Percentiles rank a stretch among this genome's conserved stretches.
phyloP scores from a whole-genome alignment of 2,113 vertebrate genomes.

The Nannospalax galili region DNA sequence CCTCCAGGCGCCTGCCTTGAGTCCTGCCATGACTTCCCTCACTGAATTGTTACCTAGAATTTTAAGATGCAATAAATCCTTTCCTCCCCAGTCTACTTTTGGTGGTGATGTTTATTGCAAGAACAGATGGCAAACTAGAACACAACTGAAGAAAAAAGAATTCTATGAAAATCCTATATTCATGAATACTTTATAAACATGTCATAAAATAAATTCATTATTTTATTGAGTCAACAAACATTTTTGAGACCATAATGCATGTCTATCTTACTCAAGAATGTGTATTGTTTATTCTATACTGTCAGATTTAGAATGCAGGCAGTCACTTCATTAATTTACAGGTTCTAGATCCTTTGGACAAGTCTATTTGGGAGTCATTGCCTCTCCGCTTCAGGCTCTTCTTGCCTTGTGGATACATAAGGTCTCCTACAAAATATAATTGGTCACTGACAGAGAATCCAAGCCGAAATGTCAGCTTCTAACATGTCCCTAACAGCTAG shows the following conservation, averaged over 20 bases:
- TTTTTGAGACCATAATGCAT: constrained; percentile 10
- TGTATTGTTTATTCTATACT: background rate
- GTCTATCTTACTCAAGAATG: background rate
- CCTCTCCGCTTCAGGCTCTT: background rate
- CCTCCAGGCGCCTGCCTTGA: no score
- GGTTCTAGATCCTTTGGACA: background rate
- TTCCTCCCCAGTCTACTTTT: no score
- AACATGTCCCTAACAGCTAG: constrained; percentile 38
- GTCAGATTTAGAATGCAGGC: constrained; percentile 2
- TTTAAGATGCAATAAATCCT: no score
- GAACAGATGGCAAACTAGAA: no score
- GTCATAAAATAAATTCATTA: constrained; percentile 12
- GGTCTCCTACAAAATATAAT: constrained; percentile 20
- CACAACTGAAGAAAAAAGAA: constrained; percentile 12
- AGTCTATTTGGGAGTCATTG: background rate
- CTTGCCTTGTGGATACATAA: background rate
- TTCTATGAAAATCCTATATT: background rate
- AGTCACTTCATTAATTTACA: background rate
- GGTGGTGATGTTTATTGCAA: no score
- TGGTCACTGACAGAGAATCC: background rate
- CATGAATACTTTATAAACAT: background rate
- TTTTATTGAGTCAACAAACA: constrained; percentile 34
- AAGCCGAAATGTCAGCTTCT: constrained; percentile 33
- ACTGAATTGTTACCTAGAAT: no score
- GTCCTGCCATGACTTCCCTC: no score